Conservation (phyloP, 1,140 invertebrate genomes). For the Macrobrachium rosenbergii region DNA sequence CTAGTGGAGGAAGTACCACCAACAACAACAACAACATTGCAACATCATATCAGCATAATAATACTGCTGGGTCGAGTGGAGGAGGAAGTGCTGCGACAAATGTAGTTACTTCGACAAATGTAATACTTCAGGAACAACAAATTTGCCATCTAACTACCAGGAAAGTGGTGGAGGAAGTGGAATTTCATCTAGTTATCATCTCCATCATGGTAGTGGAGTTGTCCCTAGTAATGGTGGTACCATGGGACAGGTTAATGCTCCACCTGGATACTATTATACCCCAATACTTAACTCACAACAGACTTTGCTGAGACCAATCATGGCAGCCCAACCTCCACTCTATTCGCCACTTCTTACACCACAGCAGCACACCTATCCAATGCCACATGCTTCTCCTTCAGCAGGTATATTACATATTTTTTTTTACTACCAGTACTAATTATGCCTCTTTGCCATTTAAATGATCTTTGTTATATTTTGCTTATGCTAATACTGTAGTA, state of each 20-base stretch:
- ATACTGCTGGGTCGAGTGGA: background rate
- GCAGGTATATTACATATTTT: constrained; percentile 38
- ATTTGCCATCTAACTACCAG: constrained; percentile 20
- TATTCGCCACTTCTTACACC: constrained; percentile 54
- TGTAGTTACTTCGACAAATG: too few species aligned
- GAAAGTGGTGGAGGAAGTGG: constrained; percentile 1
- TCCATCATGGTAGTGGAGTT: constrained; percentile 20
- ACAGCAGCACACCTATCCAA: constrained; percentile 57
- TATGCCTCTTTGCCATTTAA: background rate
- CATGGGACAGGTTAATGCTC: constrained; percentile 38
- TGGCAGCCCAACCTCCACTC: constrained; percentile 58
- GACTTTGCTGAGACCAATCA: constrained; percentile 47
- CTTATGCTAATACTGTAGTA: too few species aligned
- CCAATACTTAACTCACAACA: constrained; percentile 57
- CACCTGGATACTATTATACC: constrained; percentile 51
- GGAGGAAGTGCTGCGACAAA: background rate
- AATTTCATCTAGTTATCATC: background rate
- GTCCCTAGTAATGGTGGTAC: background rate
- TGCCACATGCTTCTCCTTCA: constrained; percentile 59
- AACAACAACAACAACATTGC: too few species aligned
- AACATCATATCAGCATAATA: background rate
- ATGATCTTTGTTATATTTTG: background rate
- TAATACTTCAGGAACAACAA: background rate
- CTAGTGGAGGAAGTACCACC: too few species aligned
- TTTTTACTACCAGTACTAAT: background rate